A percentile compares a stretch with the other conserved stretches of the same genome.
Conservation (phyloP, 2,113 vertebrate species). For the Potamarius usumacintae region DNA sequence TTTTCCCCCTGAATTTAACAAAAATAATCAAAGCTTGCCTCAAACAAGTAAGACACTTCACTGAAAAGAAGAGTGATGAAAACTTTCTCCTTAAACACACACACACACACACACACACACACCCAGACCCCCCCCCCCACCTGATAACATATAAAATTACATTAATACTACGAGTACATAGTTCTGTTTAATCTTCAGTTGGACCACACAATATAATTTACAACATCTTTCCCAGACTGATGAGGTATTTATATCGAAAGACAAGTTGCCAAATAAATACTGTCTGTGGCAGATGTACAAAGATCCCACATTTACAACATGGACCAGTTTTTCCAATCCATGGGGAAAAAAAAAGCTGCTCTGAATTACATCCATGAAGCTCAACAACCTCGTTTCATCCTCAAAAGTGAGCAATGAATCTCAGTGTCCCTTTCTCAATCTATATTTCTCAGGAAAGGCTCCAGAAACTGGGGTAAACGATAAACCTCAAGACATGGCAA, state of each 20-base stretch:
- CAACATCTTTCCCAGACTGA: not conserved
- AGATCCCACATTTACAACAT: constrained; percentile 24
- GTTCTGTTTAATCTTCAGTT: not conserved
- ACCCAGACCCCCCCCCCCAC: no score
- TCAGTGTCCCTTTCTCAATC: constrained; percentile 47
- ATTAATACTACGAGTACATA: not conserved
- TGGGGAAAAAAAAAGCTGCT: not conserved
- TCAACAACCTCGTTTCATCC: constrained; percentile 2
- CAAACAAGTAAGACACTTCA: not conserved
- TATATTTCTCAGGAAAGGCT: constrained; percentile 54
- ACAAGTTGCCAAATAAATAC: constrained; percentile 1
- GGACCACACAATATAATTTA: not conserved
- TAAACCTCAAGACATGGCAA: constrained; percentile 64
- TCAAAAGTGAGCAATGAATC: constrained; percentile 19
- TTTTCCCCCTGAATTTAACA: not conserved
- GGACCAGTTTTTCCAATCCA: constrained; percentile 36
- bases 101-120: not conserved
- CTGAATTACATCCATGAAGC: constrained; percentile 4
- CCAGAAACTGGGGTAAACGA: constrained; percentile 51
- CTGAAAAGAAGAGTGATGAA: not conserved
- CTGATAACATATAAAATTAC: not conserved
- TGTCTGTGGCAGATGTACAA: not conserved
- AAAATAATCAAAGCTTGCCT: constrained; percentile 23
- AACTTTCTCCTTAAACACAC: not conserved
- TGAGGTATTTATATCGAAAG: not conserved